Evolutionary conservation across 2,888 invertebrate genomes (phyloP).

Genomic region (Metopia argyrocephala): DNA sequence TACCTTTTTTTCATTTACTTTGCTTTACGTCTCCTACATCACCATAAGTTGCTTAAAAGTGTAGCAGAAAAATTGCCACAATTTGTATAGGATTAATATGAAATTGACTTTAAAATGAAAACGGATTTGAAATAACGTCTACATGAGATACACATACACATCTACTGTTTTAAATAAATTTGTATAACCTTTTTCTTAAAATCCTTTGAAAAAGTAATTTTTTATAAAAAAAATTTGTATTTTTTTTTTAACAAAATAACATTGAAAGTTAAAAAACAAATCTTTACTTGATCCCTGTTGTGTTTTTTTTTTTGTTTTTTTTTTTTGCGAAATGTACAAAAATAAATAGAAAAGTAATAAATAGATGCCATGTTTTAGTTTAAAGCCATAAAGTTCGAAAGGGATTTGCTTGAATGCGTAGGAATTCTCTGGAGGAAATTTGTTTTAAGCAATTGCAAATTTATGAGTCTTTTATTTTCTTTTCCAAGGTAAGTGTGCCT

Average conservation of each 20-base stretch:
- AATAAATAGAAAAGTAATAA: constrained; percentile 15
- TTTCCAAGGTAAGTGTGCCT: not conserved
- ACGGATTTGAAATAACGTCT: not conserved
- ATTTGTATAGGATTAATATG: constrained; percentile 44
- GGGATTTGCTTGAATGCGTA: not conserved
- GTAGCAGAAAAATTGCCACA: constrained; percentile 38
- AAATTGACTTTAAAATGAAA: not conserved
- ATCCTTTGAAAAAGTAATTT: not conserved
- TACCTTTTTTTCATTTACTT: not conserved
- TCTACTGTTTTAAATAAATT: not conserved
- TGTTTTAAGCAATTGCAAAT: not conserved
- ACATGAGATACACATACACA: too few relatives aligned
- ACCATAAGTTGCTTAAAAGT: constrained; percentile 17
- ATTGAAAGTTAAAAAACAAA: not conserved
- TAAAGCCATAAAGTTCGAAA: constrained; percentile 18
- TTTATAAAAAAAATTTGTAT: not conserved
- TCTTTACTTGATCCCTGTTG: not conserved
- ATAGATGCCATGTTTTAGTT: constrained; percentile 9
- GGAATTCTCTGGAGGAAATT: not conserved
- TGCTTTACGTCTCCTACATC: not conserved
- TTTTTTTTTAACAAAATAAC: too few relatives aligned
- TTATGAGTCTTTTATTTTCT: not conserved
- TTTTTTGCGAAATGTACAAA: not conserved
- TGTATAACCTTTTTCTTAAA: constrained; percentile 21
- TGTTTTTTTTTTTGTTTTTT: not conserved